These are phyloP conservation scores for Eufriesea mexicana DNA, from an alignment of 1,140 invertebrate species.

Conservation along the genomic window DNA sequence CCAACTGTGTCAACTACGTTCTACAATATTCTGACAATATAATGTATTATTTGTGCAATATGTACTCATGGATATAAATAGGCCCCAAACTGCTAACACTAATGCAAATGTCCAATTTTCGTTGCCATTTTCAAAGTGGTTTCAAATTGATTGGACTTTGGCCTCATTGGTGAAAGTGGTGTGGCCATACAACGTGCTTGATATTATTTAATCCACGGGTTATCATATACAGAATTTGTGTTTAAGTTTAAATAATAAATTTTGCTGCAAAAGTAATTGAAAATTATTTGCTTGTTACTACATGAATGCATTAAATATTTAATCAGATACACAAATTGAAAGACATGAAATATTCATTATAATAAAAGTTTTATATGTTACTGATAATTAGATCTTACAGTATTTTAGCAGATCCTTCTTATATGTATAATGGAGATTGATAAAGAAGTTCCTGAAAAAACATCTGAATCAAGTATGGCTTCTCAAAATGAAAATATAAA, in stretches of 20 bases:
- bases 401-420: slow-evolving; percentile 57
- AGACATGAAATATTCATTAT: not conserved
- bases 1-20: slow-evolving; percentile 49
- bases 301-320: slow-evolving; percentile 13
- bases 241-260: slow-evolving; percentile 49
- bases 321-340: slow-evolving; percentile 1
- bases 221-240: slow-evolving; percentile 46
- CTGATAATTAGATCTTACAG: slow-evolving; percentile 46
- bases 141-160: slow-evolving; percentile 79
- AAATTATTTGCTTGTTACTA: slow-evolving; percentile 23
- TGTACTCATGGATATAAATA: slow-evolving; percentile 67
- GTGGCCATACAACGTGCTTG: slow-evolving; percentile 71
- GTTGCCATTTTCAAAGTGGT: slow-evolving; percentile 73
- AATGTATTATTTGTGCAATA: slow-evolving; percentile 49
- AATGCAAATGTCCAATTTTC: slow-evolving; percentile 80
- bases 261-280: slow-evolving; percentile 26
- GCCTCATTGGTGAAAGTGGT: slow-evolving; percentile 79
- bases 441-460: slow-evolving; percentile 41
- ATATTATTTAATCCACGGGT: slow-evolving; percentile 63
- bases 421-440: slow-evolving; percentile 48
- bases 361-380: not conserved
- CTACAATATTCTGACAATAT: slow-evolving; percentile 48
- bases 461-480: not conserved
- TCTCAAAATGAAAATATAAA: not conserved
- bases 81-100: slow-evolving; percentile 78